Evolutionary conservation across 2,113 vertebrate species (phyloP).

Genomic region (Albula glossodonta): DNA sequence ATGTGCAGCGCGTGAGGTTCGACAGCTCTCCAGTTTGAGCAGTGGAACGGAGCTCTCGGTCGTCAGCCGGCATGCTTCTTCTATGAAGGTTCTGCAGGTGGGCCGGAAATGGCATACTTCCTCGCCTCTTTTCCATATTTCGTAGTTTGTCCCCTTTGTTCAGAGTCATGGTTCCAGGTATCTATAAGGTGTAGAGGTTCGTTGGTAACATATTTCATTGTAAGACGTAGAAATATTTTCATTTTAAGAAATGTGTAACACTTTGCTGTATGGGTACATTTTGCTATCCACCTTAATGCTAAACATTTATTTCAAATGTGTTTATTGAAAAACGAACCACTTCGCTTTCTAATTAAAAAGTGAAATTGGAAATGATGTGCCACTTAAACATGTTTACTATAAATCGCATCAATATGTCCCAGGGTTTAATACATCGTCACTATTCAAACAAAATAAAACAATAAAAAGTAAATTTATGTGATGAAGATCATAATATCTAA

Average conservation of each 20-base stretch:
- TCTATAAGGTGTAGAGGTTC: slow-evolving; percentile 46
- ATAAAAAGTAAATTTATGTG: background rate
- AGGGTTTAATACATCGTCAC: background rate
- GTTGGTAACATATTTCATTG: slow-evolving; percentile 32
- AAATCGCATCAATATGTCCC: background rate
- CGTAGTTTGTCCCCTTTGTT: slow-evolving; percentile 83
- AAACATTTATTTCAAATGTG: background rate
- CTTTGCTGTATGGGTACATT: too few relatives aligned
- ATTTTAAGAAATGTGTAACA: background rate
- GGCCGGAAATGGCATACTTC: slow-evolving; percentile 82
- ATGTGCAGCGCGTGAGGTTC: slow-evolving; percentile 76
- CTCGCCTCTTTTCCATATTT: slow-evolving; percentile 82
- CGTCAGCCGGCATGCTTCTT: slow-evolving; percentile 94
- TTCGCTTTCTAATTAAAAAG: too few relatives aligned
- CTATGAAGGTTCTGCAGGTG: slow-evolving; percentile 83
- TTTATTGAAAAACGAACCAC: too few relatives aligned
- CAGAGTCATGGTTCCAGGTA: slow-evolving; percentile 78
- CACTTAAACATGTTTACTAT: background rate
- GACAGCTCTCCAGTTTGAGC: slow-evolving; percentile 63
- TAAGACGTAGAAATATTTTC: background rate
- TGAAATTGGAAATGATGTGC: background rate
- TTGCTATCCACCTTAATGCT: background rate
- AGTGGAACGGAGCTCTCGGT: slow-evolving; percentile 77
- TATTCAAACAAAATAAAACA: background rate
- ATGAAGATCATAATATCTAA: background rate